Conservation (phyloP, 53 echinoderm and acorn worm genomes). For the Holothuria leucospilota region DNA sequence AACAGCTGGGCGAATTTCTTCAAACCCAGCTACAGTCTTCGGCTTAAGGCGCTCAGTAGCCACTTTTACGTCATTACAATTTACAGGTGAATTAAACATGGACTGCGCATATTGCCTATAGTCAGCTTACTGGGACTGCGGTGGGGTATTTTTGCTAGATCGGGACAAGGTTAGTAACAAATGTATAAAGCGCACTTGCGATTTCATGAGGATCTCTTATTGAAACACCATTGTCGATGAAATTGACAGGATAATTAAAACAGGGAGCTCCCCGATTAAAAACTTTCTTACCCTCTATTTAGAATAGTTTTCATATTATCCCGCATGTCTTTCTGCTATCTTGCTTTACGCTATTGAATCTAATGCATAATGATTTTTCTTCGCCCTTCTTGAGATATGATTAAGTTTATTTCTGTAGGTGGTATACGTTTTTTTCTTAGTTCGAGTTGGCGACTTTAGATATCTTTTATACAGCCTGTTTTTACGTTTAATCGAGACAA, state of each 20-base stretch:
- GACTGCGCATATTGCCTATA: background rate
- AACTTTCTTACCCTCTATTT: too few relatives aligned
- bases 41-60: background rate
- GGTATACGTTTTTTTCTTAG: background rate
- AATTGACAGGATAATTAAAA: too few relatives aligned
- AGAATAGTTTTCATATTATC: too few relatives aligned
- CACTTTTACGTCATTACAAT: background rate
- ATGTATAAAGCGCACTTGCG: too few relatives aligned
- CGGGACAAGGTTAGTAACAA: background rate
- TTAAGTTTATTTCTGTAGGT: background rate
- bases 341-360: too few relatives aligned
- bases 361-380: too few relatives aligned
- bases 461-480: conserved; percentile 3
- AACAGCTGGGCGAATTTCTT: background rate
- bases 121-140: background rate
- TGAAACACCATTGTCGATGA: too few relatives aligned
- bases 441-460: background rate
- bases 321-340: too few relatives aligned
- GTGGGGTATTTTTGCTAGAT: background rate
- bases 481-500: too few relatives aligned
- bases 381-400: background rate
- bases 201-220: too few relatives aligned
- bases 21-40: background rate
- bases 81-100: background rate
- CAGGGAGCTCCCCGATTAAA: too few relatives aligned